phyloP scores from a whole-genome alignment of 2,888 invertebrate genomes.

The Ophonus ardosiacus region DNA sequence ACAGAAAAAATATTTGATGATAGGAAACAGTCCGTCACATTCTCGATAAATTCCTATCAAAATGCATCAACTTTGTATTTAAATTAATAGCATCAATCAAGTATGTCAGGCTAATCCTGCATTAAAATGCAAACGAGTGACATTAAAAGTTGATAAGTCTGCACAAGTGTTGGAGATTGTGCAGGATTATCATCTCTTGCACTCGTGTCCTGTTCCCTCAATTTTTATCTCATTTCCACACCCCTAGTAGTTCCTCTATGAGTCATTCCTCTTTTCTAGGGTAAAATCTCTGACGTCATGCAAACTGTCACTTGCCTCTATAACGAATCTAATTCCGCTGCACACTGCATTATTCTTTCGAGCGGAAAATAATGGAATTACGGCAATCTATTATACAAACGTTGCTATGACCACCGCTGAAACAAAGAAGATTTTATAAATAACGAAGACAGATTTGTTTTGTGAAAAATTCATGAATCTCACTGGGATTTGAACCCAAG shows the following conservation, averaged over 20 bases:
- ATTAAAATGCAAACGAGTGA: slow-evolving; percentile 4
- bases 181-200: not conserved
- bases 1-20: not conserved
- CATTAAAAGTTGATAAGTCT: slow-evolving; percentile 12
- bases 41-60: not conserved
- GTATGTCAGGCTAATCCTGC: not conserved
- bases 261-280: slow-evolving; percentile 8
- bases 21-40: not conserved
- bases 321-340: slow-evolving; percentile 10
- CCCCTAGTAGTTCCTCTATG: slow-evolving; percentile 21
- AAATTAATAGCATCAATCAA: slow-evolving; percentile 6
- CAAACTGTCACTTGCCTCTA: slow-evolving; percentile 23
- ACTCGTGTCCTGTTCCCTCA: not conserved
- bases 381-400: not conserved
- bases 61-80: not conserved
- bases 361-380: slow-evolving; percentile 44
- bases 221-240: slow-evolving; percentile 24
- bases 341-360: not conserved
- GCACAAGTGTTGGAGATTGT: not conserved
- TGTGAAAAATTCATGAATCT: no score
- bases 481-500: no score
- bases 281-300: slow-evolving; percentile 31
- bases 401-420: not conserved
- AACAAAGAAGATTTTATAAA: not conserved
- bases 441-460: no score